Evolutionary conservation across 2,888 invertebrate species (phyloP), one percentile per base, ranked within the genome.

Genomic region (Amblyjoppa fuscipennis): DNA sequence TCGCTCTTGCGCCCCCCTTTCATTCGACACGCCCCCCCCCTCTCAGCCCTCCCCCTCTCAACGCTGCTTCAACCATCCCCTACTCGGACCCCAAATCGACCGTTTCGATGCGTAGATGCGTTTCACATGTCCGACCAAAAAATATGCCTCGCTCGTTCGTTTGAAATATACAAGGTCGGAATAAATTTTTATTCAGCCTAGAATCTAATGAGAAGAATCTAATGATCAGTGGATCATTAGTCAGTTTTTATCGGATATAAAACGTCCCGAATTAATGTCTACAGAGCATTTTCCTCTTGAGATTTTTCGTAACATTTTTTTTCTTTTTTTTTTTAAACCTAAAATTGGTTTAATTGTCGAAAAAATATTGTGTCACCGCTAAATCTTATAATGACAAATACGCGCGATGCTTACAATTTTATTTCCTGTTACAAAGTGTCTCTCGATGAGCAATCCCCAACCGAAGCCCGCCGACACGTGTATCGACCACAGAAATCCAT

Each of bases 1-100:
- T 80, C 70, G 9, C 82, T 82, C 76, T 11, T 68, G 71, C 85
- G 76, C 73, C 83, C 76, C 83, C 85, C 68, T 69, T 78, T 73
- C 31, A 66, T 76, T 81, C 84, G 13, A 34, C 61, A 16, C 61
- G 2, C n/a, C 31, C 16, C 34, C 61, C n/a, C 31, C 61, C 16
- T n/a, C 28, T 16, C 31, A 20, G 20, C 38, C 38, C 38, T 38
- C 1, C 9, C 9, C 38, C 38, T 9, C 1, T 9, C 38, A 38
- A 38, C 0, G n/a, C 51, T 69, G 41, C 51, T 53, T 75, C 41
- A 56, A 71, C 53, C 76, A 73, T 84, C 81, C 49, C 34, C 64
- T 28, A 2, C 61, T 13, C 28, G 61, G 20, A 51, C 75, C 49
- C 64, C n/a, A 75, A 75, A 75, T 75, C 75, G 75, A 75, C 75